phyloP scores from a whole-genome alignment of 2,888 invertebrate species.

The Tolmerus cingulatus region DNA sequence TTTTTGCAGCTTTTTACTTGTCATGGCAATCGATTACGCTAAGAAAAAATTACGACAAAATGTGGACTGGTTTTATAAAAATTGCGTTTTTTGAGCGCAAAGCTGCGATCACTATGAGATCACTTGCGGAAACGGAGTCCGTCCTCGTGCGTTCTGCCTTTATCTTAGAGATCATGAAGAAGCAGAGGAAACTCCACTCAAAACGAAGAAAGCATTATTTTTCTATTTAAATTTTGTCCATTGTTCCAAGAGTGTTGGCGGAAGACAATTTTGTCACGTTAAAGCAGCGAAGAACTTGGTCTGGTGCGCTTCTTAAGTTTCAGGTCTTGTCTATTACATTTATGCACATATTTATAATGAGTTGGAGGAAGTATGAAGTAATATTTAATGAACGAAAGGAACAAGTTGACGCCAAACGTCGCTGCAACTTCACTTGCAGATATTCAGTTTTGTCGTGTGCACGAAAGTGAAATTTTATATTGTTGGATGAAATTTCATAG shows the following conservation, averaged over 20 bases:
- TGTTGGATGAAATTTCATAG: constrained; percentile 2
- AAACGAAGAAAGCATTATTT: neutral
- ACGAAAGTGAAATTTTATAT: constrained; percentile 20
- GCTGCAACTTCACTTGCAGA: neutral
- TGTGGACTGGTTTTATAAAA: neutral
- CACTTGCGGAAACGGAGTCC: neutral
- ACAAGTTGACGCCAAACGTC: neutral
- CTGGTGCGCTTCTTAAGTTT: neutral
- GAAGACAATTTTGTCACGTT: neutral
- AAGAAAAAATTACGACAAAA: neutral
- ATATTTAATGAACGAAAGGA: neutral
- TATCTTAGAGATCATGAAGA: neutral
- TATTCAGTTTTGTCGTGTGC: neutral
- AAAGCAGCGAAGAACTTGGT: neutral
- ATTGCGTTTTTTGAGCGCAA: neutral
- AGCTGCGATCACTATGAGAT: neutral
- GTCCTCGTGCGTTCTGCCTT: neutral
- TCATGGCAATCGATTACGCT: neutral
- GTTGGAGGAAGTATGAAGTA: neutral
- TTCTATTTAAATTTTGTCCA: neutral
- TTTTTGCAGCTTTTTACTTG: neutral
- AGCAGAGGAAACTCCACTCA: neutral
- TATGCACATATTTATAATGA: neutral
- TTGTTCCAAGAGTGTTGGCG: neutral
- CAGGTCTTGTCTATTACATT: neutral